phyloP scores from a whole-genome alignment of 2,113 vertebrate species.

The Emberiza fucata region DNA sequence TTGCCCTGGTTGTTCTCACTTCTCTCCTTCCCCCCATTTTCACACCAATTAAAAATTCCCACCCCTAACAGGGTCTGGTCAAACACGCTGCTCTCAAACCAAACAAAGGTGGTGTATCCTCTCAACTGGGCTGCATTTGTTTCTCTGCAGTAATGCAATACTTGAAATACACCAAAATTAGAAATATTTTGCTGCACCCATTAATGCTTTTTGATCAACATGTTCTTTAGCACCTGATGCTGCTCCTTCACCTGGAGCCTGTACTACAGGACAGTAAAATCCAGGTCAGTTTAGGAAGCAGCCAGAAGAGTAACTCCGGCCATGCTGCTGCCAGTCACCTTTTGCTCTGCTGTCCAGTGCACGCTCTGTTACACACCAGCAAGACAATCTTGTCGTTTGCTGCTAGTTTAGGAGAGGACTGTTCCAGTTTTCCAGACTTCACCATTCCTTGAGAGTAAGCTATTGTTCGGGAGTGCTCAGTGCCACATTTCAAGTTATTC shows the following conservation, averaged over 20 bases:
- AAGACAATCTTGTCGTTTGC: slow-evolving; percentile 86
- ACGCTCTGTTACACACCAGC: slow-evolving; percentile 92
- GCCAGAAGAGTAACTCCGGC: background rate
- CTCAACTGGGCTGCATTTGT: background rate
- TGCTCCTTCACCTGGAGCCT: background rate
- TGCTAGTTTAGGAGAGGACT: slow-evolving; percentile 73
- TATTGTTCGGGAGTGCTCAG: slow-evolving; percentile 81
- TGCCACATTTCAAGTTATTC: slow-evolving; percentile 90
- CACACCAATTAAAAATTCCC: background rate
- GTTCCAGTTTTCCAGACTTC: slow-evolving; percentile 68
- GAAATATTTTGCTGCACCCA: background rate
- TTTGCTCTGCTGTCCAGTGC: slow-evolving; percentile 91
- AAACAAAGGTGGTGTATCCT: background rate
- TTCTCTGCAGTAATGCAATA: background rate
- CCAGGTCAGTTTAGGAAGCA: background rate
- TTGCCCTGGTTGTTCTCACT: background rate
- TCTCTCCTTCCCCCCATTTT: too few species aligned
- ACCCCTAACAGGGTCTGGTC: background rate
- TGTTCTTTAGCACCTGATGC: background rate
- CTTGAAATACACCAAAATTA: background rate
- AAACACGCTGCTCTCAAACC: background rate
- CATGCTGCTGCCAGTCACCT: slow-evolving; percentile 74
- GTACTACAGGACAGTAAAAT: background rate
- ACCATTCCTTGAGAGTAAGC: slow-evolving; percentile 74
- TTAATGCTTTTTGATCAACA: background rate